Evolutionary conservation across 1,140 invertebrate species (phyloP), one percentile per base, ranked within the genome.

Genomic region (Protaetia brevitarsis): DNA sequence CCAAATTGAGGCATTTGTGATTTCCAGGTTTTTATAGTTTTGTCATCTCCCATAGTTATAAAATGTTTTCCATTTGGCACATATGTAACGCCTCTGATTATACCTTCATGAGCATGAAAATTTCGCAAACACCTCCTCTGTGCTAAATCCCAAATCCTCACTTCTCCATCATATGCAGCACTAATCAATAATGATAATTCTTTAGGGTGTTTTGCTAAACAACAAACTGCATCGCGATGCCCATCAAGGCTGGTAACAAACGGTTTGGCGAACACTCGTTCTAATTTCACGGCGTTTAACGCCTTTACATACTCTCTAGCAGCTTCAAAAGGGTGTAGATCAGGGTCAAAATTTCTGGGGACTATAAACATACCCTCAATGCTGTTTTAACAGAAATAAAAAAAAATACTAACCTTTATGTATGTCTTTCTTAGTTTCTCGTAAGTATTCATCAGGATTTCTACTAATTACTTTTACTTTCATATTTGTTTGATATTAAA

Each of bases 221-320:
- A 89, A 11, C 92, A 89, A 1, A 99, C 86, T 2, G 92, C 91
- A 83, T 99, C 98, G 58, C 86, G 84, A 77, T 99, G 98, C 1
- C 97, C 97, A 81, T 97, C 94, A 37, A 99, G 81, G 73, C 87
- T 92, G n/a, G 91, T 92, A 21, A 99, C 75, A 80, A 99, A 99
- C 8, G 98, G 97, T 78, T 99, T 99, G 0, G 98, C 96, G 85
- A 99, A 99, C 1, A 99, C 88, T 72, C 90, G 82, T 72, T 99
- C 96, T 60, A 99, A 78, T 83, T 99, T 99, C 1, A 93, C 92
- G 23, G 97, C 93, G 86, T 99, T 99, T 65, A 99, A 74, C 0
- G 97, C 97, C 67, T 96, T 82, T 0, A 94, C 91, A 79, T 99
- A 99, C 83, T 99, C 97, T 68, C 97, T 83, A 2, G 88, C 87